A percentile compares a stretch with the other conserved stretches of the same genome.
Evolutionary conservation across 1,140 invertebrate species (phyloP).

Genomic region (Luehdorfia chinensis): DNA sequence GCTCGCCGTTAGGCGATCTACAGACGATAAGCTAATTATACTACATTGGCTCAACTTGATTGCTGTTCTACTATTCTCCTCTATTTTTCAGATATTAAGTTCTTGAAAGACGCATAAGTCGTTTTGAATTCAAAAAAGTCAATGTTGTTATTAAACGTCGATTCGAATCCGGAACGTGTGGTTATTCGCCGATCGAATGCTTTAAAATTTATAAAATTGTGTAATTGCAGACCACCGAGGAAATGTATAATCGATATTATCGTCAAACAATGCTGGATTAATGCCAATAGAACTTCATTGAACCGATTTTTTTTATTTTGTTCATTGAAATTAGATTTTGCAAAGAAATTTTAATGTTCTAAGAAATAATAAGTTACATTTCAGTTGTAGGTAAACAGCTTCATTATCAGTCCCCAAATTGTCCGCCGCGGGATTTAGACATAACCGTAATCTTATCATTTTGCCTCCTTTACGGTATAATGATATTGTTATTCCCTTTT

Average conservation of each 20-base stretch:
- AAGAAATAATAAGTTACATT: too few species aligned
- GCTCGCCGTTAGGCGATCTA: conserved; percentile 48
- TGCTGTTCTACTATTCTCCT: conserved; percentile 50
- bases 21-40: conserved; percentile 72
- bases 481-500: too few species aligned
- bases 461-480: not conserved
- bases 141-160: conserved; percentile 40
- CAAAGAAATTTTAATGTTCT: too few species aligned
- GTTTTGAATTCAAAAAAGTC: conserved; percentile 29
- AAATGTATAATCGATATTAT: conserved; percentile 37
- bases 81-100: conserved; percentile 64
- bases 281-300: conserved; percentile 3
- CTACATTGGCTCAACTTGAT: conserved; percentile 45
- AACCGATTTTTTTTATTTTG: too few species aligned
- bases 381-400: too few species aligned
- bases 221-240: conserved; percentile 41
- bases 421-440: too few species aligned
- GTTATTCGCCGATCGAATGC: conserved; percentile 29
- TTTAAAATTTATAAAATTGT: conserved; percentile 25
- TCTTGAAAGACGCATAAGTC: conserved; percentile 39
- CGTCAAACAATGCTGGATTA: conserved; percentile 14
- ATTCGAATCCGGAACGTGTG: conserved; percentile 28
- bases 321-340: too few species aligned
- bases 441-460: not conserved
- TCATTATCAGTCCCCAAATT: too few species aligned